Percentiles rank a stretch among this genome's conserved stretches.
These are phyloP conservation scores for Protaetia brevitarsis DNA, from an alignment of 1,140 invertebrate genomes.

Conservation along the genomic window DNA sequence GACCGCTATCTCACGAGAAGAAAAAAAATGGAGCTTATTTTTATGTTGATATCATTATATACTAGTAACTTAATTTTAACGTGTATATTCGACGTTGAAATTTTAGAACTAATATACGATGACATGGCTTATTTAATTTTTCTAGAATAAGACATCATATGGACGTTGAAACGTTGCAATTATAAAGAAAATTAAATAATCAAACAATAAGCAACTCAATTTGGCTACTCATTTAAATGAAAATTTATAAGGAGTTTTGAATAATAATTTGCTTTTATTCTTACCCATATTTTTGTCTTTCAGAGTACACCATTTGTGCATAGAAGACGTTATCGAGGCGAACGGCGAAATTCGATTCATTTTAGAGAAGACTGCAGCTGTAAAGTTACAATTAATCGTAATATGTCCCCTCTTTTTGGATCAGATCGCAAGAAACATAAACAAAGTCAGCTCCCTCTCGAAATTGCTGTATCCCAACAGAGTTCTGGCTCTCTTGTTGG, in stretches of 20 bases:
- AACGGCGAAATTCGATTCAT: slow-evolving; percentile 53
- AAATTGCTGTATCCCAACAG: slow-evolving; percentile 65
- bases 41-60: too few species aligned
- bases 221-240: not conserved
- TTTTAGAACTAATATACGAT: too few species aligned
- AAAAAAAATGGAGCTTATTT: too few species aligned
- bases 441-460: slow-evolving; percentile 55
- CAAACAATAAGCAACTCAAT: not conserved
- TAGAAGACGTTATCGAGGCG: slow-evolving; percentile 65
- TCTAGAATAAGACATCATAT: not conserved
- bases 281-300: slow-evolving; percentile 35
- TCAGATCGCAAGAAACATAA: slow-evolving; percentile 55
- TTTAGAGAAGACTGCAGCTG: slow-evolving; percentile 58
- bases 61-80: too few species aligned
- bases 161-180: not conserved
- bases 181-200: not conserved
- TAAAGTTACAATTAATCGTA: slow-evolving; percentile 74
- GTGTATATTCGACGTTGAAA: too few species aligned
- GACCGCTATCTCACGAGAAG: too few species aligned
- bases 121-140: too few species aligned
- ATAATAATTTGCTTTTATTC: not conserved
- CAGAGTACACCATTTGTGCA: slow-evolving; percentile 68
- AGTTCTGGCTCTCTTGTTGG: slow-evolving; percentile 74
- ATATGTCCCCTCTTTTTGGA: slow-evolving; percentile 71
- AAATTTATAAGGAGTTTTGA: not conserved